Evolutionary conservation across 2,888 invertebrate genomes (phyloP).

Genomic region (Pristionchus exspectatus): DNA sequence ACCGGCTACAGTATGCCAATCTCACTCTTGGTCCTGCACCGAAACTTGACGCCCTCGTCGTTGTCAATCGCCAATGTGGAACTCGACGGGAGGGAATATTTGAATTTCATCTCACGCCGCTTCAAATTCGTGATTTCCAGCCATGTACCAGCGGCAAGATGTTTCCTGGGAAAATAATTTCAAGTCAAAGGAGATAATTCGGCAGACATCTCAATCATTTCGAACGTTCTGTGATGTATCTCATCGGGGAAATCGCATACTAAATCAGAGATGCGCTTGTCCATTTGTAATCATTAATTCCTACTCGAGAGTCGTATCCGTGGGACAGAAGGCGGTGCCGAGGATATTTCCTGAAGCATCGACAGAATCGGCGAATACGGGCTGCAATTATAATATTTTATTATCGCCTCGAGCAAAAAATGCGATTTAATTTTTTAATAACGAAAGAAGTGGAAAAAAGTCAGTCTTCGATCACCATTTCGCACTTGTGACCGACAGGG

Average conservation of each 20-base stretch:
- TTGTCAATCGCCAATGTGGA: neutral
- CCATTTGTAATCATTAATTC: neutral
- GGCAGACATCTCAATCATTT: neutral
- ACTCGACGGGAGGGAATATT: neutral
- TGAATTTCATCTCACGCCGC: neutral
- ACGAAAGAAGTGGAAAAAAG: too few species aligned
- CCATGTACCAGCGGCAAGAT: neutral
- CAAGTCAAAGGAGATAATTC: neutral
- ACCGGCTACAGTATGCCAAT: too few species aligned
- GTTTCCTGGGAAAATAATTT: neutral
- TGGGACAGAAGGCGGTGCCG: neutral
- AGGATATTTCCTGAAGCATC: neutral
- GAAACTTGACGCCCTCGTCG: neutral
- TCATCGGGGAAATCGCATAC: neutral
- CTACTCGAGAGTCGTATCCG: neutral
- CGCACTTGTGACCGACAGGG: neutral
- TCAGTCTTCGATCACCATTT: neutral
- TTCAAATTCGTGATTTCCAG: neutral
- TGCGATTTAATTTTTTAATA: too few species aligned
- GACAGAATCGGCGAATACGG: neutral
- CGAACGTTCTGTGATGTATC: neutral
- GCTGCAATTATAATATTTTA: neutral
- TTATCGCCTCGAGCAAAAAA: neutral
- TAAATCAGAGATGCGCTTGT: neutral
- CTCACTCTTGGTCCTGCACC: neutral